phyloP scores from a whole-genome alignment of 2,797 vertebrate species.

The Novumbra hubbsi region DNA sequence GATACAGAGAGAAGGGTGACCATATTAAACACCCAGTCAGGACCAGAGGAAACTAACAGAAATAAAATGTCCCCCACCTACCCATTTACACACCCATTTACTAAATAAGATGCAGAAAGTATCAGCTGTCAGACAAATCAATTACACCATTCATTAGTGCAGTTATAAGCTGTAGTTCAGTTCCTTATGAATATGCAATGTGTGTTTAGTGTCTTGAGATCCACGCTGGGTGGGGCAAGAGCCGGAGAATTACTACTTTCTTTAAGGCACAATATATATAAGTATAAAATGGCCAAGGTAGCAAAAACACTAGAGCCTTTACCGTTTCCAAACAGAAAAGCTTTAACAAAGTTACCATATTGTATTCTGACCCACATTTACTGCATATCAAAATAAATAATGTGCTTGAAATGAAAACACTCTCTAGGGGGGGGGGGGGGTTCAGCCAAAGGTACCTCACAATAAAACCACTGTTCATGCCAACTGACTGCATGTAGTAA shows the following conservation, averaged over 20 bases:
- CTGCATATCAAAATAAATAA: neutral
- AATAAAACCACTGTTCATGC: neutral
- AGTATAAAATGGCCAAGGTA: neutral
- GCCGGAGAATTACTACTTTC: neutral
- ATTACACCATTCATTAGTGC: too few relatives aligned
- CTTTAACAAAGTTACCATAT: neutral
- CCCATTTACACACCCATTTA: too few relatives aligned
- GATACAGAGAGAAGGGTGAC: constrained; percentile 32
- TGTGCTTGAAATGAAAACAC: neutral
- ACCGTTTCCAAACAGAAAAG: neutral
- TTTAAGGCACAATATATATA: neutral
- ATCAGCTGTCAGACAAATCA: too few relatives aligned
- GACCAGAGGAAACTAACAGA: neutral
- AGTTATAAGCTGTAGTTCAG: neutral
- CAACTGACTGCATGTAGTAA: neutral
- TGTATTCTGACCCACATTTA: neutral
- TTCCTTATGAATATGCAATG: neutral
- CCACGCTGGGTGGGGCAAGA: neutral
- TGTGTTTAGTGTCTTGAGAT: neutral
- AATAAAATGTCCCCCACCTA: too few relatives aligned
- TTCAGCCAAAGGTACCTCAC: neutral
- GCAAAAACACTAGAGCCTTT: neutral
- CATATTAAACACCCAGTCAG: constrained; percentile 6
- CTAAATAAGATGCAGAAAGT: too few relatives aligned
- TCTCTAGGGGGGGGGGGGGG: neutral